A percentile compares a stretch with the other conserved stretches of the same genome.
These are phyloP conservation scores for Syncerus caffer DNA, from an alignment of 2,797 vertebrate genomes.

Conservation along the genomic window DNA sequence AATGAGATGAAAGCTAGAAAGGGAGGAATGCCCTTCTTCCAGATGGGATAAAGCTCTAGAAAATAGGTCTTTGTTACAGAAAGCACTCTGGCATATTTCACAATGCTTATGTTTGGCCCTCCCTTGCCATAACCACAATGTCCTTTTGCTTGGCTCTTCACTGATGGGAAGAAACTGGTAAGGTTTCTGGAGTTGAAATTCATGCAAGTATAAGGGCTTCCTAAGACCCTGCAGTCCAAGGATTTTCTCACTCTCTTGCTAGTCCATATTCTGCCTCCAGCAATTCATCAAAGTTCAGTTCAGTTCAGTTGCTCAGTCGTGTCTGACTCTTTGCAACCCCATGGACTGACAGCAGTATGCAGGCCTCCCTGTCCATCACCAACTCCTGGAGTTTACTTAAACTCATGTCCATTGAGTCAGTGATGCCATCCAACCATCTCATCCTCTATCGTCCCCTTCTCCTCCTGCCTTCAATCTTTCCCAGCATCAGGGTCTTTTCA, in stretches of 20 bases:
- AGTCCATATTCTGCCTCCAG: background rate
- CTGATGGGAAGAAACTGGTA: background rate
- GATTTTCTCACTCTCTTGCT: background rate
- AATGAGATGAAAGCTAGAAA: background rate
- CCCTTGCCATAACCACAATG: background rate
- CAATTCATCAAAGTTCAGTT: background rate
- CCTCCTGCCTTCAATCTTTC: background rate
- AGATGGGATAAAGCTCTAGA: background rate
- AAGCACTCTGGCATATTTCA: background rate
- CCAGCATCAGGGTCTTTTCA: background rate
- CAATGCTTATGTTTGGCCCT: background rate
- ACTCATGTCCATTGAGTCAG: background rate
- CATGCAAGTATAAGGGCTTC: background rate
- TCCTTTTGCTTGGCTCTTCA: background rate
- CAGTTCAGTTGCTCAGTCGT: background rate
- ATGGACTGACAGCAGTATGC: background rate
- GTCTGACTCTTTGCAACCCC: background rate
- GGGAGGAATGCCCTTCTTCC: background rate
- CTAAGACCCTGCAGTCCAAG: background rate
- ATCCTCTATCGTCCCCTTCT: background rate
- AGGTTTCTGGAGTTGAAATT: background rate
- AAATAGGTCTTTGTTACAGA: background rate
- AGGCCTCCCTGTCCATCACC: background rate
- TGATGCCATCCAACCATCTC: background rate
- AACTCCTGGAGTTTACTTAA: background rate